Evolutionary conservation across 2,888 invertebrate species (phyloP), one percentile per base, ranked within the genome.

Genomic region (Xylophagus ater): DNA sequence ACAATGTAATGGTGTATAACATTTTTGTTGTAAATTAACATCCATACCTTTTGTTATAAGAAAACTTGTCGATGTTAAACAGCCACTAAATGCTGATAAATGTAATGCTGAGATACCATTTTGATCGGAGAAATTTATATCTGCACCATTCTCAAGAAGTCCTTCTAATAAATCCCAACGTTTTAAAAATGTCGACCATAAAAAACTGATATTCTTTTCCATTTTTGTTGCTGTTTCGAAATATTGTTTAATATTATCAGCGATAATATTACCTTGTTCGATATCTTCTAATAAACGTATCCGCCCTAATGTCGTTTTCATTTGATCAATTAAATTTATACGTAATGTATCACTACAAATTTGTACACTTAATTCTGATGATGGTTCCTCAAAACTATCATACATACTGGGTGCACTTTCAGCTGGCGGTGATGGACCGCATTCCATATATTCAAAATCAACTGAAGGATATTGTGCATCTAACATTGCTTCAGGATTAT

Each of bases 1-100:
- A 58, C 86, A 88, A 61, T 93, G 90, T 42, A 92, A 71, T 1
- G 90, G 87, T 31, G 82, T 81, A 57, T 82, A 82, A 51, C 77
- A 75, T 57, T 80, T 77, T 42, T 74, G 73, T 55, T 75, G 72
- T 35, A 74, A 70, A 62, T 81, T 79, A 7, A 82, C 73, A 52
- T 79, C 78, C 48, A 74, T 72, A 2, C 79, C 81, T 51, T 76
- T 72, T 19, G 73, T 64, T 32, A 86, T 71, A 35, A 87, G 68
- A 55, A 74, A 80, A 49, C 71, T 73, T 7, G 81, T 74, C 45
- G 83, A 79, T 13, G 77, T 74, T 34, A 76, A 61, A 46, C 79
- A 82, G n/a, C 84, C 82, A 51, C 81, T 81, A 56, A 85, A 86
- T 2, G 85, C 78, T 10, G 80, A 76, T 45, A 84, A 69, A 57